A percentile compares a stretch with the other conserved stretches of the same genome.
These are phyloP conservation scores for Megalops atlanticus DNA, from an alignment of 2,113 vertebrate species.

Conservation along the genomic window DNA sequence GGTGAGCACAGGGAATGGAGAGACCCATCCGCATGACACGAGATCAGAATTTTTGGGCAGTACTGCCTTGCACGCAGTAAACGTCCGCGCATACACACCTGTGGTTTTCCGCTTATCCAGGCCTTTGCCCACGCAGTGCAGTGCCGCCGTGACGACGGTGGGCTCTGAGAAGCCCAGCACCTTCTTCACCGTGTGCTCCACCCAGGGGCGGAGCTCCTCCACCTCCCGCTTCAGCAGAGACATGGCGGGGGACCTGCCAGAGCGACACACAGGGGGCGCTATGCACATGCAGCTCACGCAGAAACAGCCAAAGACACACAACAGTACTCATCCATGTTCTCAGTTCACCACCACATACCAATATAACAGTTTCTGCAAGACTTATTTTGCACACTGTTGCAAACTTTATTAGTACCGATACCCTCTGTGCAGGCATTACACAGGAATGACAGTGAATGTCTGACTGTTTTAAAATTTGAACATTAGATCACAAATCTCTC, in stretches of 20 bases:
- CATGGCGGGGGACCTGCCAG: conserved; percentile 61
- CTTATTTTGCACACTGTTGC: no score
- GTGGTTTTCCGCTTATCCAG: conserved; percentile 95
- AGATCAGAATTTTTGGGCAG: no score
- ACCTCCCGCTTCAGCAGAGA: conserved; percentile 88
- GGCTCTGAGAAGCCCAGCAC: conserved; percentile 94
- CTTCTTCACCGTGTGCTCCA: conserved; percentile 93
- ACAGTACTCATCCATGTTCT: no score
- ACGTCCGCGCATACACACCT: conserved; percentile 63
- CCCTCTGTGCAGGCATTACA: no score
- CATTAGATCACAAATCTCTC: no score
- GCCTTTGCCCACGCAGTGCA: conserved; percentile 94
- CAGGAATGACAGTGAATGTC: no score
- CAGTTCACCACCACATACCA: no score
- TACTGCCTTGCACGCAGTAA: not conserved
- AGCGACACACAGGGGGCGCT: not conserved
- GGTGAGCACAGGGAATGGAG: not conserved
- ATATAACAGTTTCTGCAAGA: no score
- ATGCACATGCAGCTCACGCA: not conserved
- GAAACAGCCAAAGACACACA: no score
- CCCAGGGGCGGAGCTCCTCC: conserved; percentile 93
- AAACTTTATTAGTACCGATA: no score
- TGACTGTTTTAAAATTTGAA: no score
- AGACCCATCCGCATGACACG: not conserved
- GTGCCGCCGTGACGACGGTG: conserved; percentile 87